Evolutionary conservation across 2,113 vertebrate genomes (phyloP).

Genomic region (Pleuronectes platessa): DNA sequence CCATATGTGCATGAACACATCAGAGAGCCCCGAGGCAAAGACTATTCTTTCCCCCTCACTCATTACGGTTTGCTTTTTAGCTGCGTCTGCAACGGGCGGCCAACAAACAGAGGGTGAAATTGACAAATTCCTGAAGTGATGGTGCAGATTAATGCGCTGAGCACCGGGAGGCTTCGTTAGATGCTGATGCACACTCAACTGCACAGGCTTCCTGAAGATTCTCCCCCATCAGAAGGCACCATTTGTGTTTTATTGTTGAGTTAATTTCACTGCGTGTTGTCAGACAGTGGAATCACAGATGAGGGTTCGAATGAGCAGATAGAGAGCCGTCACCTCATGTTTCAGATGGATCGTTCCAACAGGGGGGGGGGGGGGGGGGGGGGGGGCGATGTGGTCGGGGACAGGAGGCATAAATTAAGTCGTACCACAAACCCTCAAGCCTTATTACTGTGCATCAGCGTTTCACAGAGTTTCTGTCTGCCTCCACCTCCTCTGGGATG

Average conservation of each 20-base stretch:
- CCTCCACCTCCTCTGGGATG: constrained; percentile 44
- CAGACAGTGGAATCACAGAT: not conserved
- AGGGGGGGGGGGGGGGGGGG: not conserved
- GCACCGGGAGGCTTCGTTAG: constrained; percentile 6
- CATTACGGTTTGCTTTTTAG: constrained; percentile 53
- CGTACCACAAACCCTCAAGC: constrained; percentile 40
- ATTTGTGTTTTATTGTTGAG: constrained; percentile 5
- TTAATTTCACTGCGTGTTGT: constrained; percentile 1
- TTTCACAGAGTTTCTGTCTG: constrained; percentile 48
- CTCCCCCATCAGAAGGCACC: not conserved
- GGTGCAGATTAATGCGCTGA: constrained; percentile 19
- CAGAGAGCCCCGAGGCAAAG: constrained; percentile 38
- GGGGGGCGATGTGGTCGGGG: constrained; percentile 8
- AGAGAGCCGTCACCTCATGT: constrained; percentile 27
- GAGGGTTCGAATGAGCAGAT: constrained; percentile 25
- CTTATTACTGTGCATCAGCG: constrained; percentile 59
- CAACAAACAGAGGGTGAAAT: not conserved
- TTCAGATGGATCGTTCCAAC: constrained; percentile 20
- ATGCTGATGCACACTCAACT: constrained; percentile 11
- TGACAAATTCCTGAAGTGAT: constrained; percentile 32
- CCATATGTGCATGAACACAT: constrained; percentile 62
- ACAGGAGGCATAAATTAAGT: constrained; percentile 50
- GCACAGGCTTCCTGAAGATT: constrained; percentile 19
- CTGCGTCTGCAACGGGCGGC: constrained; percentile 22
- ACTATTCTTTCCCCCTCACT: constrained; percentile 24